These are phyloP conservation scores for Archips xylosteana DNA, from an alignment of 2,888 invertebrate genomes.

Conservation along the genomic window DNA sequence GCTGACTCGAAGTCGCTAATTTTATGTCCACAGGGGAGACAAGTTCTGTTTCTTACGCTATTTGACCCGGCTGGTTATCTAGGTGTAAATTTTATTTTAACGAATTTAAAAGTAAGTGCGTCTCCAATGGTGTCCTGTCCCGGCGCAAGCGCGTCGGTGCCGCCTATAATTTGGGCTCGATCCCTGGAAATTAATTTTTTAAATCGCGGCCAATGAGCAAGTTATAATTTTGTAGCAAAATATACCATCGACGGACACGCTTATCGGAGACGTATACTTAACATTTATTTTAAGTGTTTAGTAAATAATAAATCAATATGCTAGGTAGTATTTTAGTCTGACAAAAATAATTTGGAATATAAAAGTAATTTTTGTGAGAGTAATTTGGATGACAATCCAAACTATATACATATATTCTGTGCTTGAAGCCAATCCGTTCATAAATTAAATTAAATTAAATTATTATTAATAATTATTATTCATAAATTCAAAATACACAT, in stretches of 20 bases:
- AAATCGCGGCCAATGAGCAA: conserved; percentile 82
- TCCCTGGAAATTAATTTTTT: conserved; percentile 82
- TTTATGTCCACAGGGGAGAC: too few species aligned
- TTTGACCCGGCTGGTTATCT: too few species aligned
- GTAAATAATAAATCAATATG: not conserved
- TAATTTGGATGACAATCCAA: too few species aligned
- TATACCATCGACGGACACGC: conserved; percentile 66
- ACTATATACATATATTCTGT: too few species aligned
- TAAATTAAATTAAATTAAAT: too few species aligned
- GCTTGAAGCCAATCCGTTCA: too few species aligned
- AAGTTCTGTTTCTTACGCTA: too few species aligned
- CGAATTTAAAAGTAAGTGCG: not conserved
- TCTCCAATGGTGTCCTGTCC: conserved; percentile 5
- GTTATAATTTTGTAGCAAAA: conserved; percentile 80
- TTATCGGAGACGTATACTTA: conserved; percentile 58
- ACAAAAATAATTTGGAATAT: too few species aligned
- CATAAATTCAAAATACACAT: too few species aligned
- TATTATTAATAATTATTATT: too few species aligned
- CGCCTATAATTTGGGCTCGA: conserved; percentile 75
- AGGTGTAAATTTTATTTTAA: not conserved
- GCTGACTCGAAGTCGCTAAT: too few species aligned
- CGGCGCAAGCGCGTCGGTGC: conserved; percentile 47
- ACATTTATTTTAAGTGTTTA: conserved; percentile 41
- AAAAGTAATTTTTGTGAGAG: too few species aligned
- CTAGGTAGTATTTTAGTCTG: not conserved